Evolutionary conservation across 2,113 vertebrate species (phyloP).

Genomic region (Raja brachyura): DNA sequence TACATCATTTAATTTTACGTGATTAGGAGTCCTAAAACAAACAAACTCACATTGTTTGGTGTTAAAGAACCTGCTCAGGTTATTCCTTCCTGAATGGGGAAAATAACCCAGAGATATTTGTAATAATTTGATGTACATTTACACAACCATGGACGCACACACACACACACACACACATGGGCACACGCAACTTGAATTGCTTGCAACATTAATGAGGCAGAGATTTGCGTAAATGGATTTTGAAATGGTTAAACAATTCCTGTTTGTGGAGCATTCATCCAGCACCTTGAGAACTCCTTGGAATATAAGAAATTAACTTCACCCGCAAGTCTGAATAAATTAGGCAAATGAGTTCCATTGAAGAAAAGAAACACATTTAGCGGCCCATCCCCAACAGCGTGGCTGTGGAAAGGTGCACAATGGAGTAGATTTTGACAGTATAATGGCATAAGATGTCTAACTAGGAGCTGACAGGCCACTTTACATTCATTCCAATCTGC

Average conservation of each 20-base stretch:
- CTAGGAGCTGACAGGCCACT: too few relatives aligned
- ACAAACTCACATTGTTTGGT: background rate
- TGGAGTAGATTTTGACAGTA: background rate
- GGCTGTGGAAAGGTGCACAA: background rate
- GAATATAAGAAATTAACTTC: conserved; percentile 7
- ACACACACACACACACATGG: background rate
- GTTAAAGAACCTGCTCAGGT: too few relatives aligned
- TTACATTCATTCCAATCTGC: background rate
- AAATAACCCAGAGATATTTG: too few relatives aligned
- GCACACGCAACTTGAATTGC: background rate
- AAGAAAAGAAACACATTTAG: background rate
- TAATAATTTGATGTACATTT: background rate
- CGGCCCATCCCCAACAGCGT: background rate
- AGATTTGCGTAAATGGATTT: background rate
- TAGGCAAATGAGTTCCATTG: conserved; percentile 24
- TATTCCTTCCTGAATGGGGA: background rate
- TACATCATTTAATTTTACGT: background rate
- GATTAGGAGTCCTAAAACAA: background rate
- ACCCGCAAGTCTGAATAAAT: conserved; percentile 8
- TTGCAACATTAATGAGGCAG: background rate
- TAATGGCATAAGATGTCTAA: background rate
- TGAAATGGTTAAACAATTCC: background rate
- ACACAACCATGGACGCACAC: background rate
- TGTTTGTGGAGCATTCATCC: background rate
- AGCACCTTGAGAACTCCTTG: background rate